A percentile compares a stretch with the other conserved stretches of the same genome.
Conservation (phyloP, 1,140 invertebrate genomes). For the Conus ventricosus region DNA sequence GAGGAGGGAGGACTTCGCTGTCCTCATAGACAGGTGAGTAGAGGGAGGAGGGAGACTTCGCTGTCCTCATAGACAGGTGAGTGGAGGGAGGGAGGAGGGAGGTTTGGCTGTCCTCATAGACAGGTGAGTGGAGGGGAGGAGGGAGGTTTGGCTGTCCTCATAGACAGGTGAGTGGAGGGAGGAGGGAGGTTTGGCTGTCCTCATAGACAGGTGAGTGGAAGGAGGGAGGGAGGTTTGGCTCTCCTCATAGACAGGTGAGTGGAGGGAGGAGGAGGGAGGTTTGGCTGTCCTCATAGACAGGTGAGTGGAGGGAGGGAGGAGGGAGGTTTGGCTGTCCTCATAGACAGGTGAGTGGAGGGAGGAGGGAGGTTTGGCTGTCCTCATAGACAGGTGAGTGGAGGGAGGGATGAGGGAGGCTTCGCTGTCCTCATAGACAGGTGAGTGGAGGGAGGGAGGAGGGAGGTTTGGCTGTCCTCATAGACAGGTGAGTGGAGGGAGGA, state of each 20-base stretch:
- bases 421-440: constrained; percentile 74
- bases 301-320: not conserved
- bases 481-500: not conserved
- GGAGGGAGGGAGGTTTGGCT: not conserved
- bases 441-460: constrained; percentile 19
- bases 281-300: not conserved
- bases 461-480: not conserved
- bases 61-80: constrained; percentile 73
- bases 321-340: not conserved
- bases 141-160: not conserved
- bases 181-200: not conserved
- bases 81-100: constrained; percentile 15
- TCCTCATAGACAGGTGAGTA: not conserved
- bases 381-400: not conserved
- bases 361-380: constrained; percentile 54
- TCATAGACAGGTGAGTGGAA: not conserved
- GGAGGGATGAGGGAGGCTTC: constrained; percentile 62
- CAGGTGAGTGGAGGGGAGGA: not conserved
- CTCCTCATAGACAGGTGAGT: not conserved
- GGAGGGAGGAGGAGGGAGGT: not conserved
- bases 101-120: not conserved
- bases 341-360: constrained; percentile 38
- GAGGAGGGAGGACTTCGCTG: constrained; percentile 58
- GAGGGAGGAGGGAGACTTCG: constrained; percentile 58
- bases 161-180: not conserved